Base-by-base conservation (phyloP, 2,888 invertebrate species). In the Cosmia pyralina region DNA sequence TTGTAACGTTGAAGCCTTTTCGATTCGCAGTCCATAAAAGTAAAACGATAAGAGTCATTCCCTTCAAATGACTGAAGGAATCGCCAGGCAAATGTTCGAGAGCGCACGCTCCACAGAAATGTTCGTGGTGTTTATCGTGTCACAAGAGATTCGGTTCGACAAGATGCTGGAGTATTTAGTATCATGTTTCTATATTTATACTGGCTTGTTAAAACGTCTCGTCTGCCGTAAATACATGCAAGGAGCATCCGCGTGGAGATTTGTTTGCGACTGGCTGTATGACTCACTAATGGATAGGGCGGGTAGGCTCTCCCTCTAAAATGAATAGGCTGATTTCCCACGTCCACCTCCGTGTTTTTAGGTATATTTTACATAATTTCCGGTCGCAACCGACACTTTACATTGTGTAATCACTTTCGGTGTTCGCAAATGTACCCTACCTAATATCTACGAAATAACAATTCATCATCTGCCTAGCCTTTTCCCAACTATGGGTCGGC, bases 261-360 rank as follows among this genome's bases (percentile, higher is more conserved):
- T 93, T 93, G 93, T 94, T 94, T 94, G 93, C 92, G 90, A 90
- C 89, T 86, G 90, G 89, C 22, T 88, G 88, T 89, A 90, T 91
- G 92, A 92, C 90, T 93, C 92, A 92, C 94, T 94, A 94, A 95
- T 95, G 94, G 94, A 94, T 92, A 92, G 92, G 94, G 93, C 88
- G 92, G 91, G 88, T 75, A 78, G 79, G 79, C 68, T 85, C 72
- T 85, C 92, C 92, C 92, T 92, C 89, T 90, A 92, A 93, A 93
- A 95, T 94, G 93, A 94, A 94, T 93, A 94, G 94, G 93, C 93
- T 94, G 95, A 95, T 94, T 94, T 92, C 87, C 89, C 89, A 92
- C 92, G 92, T 93, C 89, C 89, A 92, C 91, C 92, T 93, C 90
- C 92, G 86, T 91, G 92, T 94, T 94, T 93, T 94, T 92, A 93